Evolutionary conservation across 2,113 vertebrate genomes (phyloP).

Genomic region (Emydura subglobosa): DNA sequence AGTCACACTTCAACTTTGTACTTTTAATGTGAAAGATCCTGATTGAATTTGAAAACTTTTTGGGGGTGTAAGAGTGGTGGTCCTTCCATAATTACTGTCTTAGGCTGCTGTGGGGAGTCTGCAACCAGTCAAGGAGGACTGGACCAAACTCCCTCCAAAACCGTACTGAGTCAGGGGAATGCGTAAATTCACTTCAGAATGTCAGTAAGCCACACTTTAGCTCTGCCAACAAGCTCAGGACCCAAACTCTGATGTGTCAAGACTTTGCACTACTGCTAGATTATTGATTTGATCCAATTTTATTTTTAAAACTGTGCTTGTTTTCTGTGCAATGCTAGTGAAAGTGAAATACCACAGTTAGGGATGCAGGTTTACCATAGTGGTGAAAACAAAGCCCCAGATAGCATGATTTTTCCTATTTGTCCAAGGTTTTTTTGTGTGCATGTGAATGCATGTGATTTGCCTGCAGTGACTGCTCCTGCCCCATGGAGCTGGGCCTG

Average conservation of each 20-base stretch:
- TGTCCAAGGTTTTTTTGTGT: not conserved
- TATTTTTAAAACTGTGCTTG: conserved; percentile 52
- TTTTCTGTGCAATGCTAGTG: conserved; percentile 35
- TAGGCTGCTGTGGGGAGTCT: not conserved
- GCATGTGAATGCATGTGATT: not conserved
- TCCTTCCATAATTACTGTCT: not conserved
- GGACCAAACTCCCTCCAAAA: not conserved
- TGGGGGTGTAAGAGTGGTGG: not conserved
- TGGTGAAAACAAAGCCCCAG: not conserved
- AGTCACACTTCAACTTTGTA: not conserved
- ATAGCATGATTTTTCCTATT: not conserved
- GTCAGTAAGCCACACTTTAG: not conserved
- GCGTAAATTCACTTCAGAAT: not conserved
- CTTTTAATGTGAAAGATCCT: not conserved
- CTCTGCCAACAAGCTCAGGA: not conserved
- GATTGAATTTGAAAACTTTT: not conserved
- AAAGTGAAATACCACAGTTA: not conserved
- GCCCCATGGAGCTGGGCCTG: too few relatives aligned
- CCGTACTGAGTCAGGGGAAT: not conserved
- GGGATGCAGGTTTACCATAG: too few relatives aligned
- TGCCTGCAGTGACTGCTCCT: not conserved
- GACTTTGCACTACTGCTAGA: conserved; percentile 5
- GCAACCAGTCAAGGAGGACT: not conserved
- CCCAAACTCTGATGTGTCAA: not conserved
- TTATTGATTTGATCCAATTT: conserved; percentile 42